These are phyloP conservation scores for Pyrocephalus nanus DNA, from an alignment of 2,797 vertebrate genomes.

Conservation along the genomic window DNA sequence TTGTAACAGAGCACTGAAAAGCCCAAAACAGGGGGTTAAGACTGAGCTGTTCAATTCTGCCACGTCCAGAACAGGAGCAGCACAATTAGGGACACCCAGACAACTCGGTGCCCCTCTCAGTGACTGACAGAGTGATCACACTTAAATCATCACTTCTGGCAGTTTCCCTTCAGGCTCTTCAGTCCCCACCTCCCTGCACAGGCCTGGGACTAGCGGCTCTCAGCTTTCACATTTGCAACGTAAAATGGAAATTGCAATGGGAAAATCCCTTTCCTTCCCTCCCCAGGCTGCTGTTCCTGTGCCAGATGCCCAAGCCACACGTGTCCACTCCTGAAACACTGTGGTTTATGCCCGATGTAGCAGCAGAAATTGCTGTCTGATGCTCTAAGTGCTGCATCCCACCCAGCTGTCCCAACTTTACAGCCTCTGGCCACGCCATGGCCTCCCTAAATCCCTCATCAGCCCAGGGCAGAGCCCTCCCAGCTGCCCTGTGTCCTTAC, in stretches of 20 bases:
- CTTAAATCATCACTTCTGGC: background rate
- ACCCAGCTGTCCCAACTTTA: background rate
- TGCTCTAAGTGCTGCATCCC: background rate
- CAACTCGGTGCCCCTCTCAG: background rate
- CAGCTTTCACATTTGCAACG: background rate
- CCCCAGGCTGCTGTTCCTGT: background rate
- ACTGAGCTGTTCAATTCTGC: background rate
- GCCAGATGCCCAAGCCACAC: background rate
- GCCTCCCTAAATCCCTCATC: background rate
- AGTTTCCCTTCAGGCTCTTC: background rate
- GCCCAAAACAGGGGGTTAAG: background rate
- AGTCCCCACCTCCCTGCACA: background rate
- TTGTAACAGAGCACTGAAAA: background rate
- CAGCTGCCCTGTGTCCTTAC: accelerated
- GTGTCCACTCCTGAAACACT: accelerated
- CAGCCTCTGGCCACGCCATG: background rate
- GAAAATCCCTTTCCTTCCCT: background rate
- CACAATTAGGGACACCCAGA: background rate
- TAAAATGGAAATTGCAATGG: background rate
- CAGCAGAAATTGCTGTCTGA: background rate
- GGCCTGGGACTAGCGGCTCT: background rate
- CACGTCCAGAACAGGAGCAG: background rate
- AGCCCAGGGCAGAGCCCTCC: background rate
- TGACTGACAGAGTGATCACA: background rate
- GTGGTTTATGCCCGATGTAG: background rate